These are phyloP conservation scores for Aleiodes testaceus DNA, from an alignment of 2,888 invertebrate species.

Conservation along the genomic window DNA sequence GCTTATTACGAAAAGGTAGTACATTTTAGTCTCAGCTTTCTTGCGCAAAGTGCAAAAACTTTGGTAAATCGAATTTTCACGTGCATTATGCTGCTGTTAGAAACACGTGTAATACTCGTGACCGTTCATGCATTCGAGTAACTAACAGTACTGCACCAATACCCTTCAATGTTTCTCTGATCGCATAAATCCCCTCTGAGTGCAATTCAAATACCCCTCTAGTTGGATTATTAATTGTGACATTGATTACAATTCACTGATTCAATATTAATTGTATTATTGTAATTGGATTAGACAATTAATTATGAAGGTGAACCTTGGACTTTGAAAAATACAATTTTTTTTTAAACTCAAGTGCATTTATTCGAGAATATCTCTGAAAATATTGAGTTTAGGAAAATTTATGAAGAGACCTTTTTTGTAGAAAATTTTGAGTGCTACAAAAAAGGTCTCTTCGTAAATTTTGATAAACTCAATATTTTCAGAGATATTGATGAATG, in stretches of 20 bases:
- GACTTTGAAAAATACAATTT: too few species aligned
- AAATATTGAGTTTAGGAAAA: too few species aligned
- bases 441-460: too few species aligned
- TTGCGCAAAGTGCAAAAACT: constrained; percentile 33
- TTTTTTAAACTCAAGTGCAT: too few species aligned
- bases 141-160: background rate
- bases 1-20: constrained; percentile 14
- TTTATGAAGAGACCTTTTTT: too few species aligned
- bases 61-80: constrained; percentile 42
- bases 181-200: constrained; percentile 21
- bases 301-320: too few species aligned
- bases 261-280: constrained; percentile 8
- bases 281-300: constrained; percentile 4
- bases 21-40: constrained; percentile 5
- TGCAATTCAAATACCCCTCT: constrained; percentile 5
- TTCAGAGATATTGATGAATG: too few species aligned
- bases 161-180: background rate
- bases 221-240: constrained; percentile 35
- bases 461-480: too few species aligned
- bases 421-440: too few species aligned
- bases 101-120: constrained; percentile 42
- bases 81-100: constrained; percentile 42
- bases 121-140: constrained; percentile 30
- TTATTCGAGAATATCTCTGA: too few species aligned
- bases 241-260: constrained; percentile 9